Percentiles rank a stretch among this genome's conserved stretches.
These are phyloP conservation scores for Scophthalmus maximus DNA, from an alignment of 2,113 vertebrate species.

Conservation along the genomic window DNA sequence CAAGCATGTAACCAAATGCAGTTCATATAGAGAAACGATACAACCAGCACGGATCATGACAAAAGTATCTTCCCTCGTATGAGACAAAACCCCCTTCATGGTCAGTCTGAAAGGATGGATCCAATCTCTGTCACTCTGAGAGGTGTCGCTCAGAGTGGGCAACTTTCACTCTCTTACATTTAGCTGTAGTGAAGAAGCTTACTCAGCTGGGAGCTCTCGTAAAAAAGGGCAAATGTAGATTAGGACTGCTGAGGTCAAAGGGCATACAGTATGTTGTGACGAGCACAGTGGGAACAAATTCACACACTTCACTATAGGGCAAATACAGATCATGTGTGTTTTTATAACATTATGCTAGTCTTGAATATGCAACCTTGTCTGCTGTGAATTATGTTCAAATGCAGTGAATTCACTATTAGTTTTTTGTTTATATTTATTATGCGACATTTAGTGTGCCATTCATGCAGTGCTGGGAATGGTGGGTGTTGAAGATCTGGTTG, in stretches of 20 bases:
- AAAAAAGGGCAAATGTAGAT: slow-evolving; percentile 83
- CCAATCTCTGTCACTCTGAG: slow-evolving; percentile 64
- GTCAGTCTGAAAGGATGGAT: slow-evolving; percentile 71
- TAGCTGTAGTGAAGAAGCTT: slow-evolving; percentile 28
- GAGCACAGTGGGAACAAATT: slow-evolving; percentile 42
- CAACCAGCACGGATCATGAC: slow-evolving; percentile 86
- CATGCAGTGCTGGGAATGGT: neutral
- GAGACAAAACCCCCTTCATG: slow-evolving; percentile 84
- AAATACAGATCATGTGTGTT: slow-evolving; percentile 15
- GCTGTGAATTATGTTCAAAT: slow-evolving; percentile 44
- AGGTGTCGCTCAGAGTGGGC: slow-evolving; percentile 65
- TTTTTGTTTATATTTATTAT: neutral
- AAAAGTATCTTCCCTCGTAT: slow-evolving; percentile 84
- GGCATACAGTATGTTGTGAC: slow-evolving; percentile 56
- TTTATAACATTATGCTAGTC: neutral
- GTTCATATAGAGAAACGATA: slow-evolving; percentile 82
- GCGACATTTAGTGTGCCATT: neutral
- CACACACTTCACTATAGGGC: slow-evolving; percentile 38
- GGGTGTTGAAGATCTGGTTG: neutral
- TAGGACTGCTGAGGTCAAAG: slow-evolving; percentile 59
- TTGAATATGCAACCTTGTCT: slow-evolving; percentile 41
- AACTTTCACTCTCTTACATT: slow-evolving; percentile 48
- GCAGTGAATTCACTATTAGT: slow-evolving; percentile 16
- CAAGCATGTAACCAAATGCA: slow-evolving; percentile 86
- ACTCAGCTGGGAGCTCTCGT: slow-evolving; percentile 47